Percentiles rank a stretch among this genome's conserved stretches.
These are phyloP conservation scores for Maconellicoccus hirsutus DNA, from an alignment of 1,140 invertebrate genomes.

Conservation along the genomic window DNA sequence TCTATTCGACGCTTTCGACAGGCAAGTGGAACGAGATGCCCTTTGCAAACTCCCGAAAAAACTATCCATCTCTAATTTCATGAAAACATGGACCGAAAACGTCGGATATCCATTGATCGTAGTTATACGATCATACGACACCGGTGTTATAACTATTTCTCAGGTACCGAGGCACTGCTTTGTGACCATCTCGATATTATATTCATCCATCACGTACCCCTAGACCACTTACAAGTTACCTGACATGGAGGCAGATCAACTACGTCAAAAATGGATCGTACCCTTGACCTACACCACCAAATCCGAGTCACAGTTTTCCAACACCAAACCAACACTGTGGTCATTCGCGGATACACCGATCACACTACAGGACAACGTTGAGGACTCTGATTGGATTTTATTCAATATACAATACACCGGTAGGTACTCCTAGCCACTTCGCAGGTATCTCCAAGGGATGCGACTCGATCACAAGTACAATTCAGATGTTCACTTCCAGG, in stretches of 20 bases:
- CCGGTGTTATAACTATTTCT: neutral
- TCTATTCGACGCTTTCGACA: neutral
- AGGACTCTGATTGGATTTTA: conserved; percentile 54
- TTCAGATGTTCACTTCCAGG: conserved; percentile 29
- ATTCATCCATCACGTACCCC: no score
- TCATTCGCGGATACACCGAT: conserved; percentile 29
- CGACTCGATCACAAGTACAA: neutral
- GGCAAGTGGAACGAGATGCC: neutral
- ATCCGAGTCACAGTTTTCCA: neutral
- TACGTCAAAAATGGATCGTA: neutral
- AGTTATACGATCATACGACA: conserved; percentile 32
- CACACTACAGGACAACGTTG: conserved; percentile 34
- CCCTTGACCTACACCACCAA: conserved; percentile 15
- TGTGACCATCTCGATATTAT: no score
- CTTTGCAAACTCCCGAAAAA: neutral
- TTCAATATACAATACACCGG: conserved; percentile 67
- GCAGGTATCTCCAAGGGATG: neutral
- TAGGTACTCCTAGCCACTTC: neutral
- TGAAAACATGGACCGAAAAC: conserved; percentile 60
- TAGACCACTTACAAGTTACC: conserved; percentile 30
- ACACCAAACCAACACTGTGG: neutral
- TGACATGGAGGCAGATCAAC: conserved; percentile 27
- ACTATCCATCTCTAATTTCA: conserved; percentile 34
- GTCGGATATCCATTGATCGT: conserved; percentile 59
- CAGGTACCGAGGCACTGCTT: neutral